Evolutionary conservation across 2,888 invertebrate genomes (phyloP).

Genomic region (Notocelia uddmanniana): DNA sequence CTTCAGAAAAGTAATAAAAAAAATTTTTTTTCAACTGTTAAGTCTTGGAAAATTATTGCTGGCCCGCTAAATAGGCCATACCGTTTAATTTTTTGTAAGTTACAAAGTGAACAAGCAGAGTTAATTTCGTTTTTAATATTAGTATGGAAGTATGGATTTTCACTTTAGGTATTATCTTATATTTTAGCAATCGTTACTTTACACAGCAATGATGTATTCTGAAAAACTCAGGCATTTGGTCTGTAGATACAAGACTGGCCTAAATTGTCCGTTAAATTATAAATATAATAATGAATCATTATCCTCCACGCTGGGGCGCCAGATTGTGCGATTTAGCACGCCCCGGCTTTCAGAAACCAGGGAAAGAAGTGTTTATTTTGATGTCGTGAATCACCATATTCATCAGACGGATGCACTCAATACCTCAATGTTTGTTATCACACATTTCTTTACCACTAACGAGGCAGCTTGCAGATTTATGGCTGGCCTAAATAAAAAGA

Average conservation of each 20-base stretch:
- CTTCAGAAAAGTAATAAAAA: too few relatives aligned
- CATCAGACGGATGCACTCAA: constrained; percentile 53
- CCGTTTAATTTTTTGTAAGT: too few relatives aligned
- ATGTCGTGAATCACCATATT: constrained; percentile 74
- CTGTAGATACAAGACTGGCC: constrained; percentile 6
- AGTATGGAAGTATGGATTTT: too few relatives aligned
- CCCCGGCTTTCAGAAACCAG: constrained; percentile 57
- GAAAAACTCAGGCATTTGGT: not conserved
- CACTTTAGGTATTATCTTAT: too few relatives aligned
- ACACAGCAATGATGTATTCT: not conserved
- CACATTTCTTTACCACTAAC: constrained; percentile 24
- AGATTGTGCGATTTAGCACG: constrained; percentile 64
- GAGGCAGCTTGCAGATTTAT: constrained; percentile 29
- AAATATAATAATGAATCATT: constrained; percentile 43
- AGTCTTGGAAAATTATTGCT: too few relatives aligned
- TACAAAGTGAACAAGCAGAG: too few relatives aligned
- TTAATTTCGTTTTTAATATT: too few relatives aligned
- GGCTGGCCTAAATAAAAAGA: constrained; percentile 32
- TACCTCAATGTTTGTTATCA: constrained; percentile 41
- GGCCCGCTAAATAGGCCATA: too few relatives aligned
- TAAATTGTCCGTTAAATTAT: constrained; percentile 19
- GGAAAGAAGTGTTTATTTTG: constrained; percentile 70
- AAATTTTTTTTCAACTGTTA: too few relatives aligned
- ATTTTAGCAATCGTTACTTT: not conserved
- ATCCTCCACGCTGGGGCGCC: constrained; percentile 30